Evolutionary conservation across 35 echinoderm and acorn worm genomes (phyloP).

Genomic region (Ptychodera flava): DNA sequence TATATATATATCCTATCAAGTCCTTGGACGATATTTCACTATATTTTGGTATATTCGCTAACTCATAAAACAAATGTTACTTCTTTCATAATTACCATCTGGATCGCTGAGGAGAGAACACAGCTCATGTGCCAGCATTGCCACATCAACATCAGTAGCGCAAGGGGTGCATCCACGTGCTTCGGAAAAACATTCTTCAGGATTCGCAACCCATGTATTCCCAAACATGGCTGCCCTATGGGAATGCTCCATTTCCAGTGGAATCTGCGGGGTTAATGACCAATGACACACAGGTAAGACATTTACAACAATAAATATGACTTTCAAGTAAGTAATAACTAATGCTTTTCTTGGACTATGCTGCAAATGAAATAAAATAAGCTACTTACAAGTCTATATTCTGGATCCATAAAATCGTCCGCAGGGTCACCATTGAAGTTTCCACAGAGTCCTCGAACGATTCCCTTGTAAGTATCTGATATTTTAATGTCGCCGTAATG

Average conservation of each 20-base stretch:
- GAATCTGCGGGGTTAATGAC: not conserved
- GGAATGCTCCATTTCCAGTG: not conserved
- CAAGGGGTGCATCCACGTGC: not conserved
- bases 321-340: not conserved
- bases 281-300: not conserved
- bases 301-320: not conserved
- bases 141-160: no score
- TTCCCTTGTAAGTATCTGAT: not conserved
- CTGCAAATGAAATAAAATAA: not conserved
- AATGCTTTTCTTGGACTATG: not conserved
- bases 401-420: constrained; percentile 17
- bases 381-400: no score
- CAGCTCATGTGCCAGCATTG: no score
- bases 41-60: no score
- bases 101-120: no score
- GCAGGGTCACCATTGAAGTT: not conserved
- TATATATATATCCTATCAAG: no score
- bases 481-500: not conserved
- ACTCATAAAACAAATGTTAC: no score
- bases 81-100: no score
- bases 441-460: not conserved
- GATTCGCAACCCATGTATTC: not conserved
- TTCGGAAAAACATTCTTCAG: not conserved
- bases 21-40: no score
- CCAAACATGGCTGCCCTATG: not conserved